Conservation (phyloP, 2,888 invertebrate genomes). For the Tuta absoluta region DNA sequence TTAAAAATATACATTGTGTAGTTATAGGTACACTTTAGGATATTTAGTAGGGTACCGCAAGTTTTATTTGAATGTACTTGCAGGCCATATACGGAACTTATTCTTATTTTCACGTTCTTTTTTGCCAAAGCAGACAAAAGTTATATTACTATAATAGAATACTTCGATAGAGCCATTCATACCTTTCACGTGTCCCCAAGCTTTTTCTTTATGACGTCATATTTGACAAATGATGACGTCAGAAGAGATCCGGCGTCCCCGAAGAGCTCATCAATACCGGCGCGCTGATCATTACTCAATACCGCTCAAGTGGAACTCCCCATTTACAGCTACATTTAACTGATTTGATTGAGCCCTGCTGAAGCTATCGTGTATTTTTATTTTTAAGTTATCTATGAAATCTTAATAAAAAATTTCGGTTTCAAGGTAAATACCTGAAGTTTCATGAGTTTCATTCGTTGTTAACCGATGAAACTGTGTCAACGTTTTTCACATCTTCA, state of each 20-base stretch:
- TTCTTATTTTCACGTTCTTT: slow-evolving; percentile 22
- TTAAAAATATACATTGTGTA: too few species aligned
- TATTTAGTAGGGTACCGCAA: too few species aligned
- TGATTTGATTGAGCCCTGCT: slow-evolving; percentile 74
- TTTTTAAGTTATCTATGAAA: not conserved
- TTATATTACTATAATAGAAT: not conserved
- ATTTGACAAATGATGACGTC: slow-evolving; percentile 76
- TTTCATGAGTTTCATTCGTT: too few species aligned
- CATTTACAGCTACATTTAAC: slow-evolving; percentile 79
- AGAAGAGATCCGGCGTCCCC: slow-evolving; percentile 59
- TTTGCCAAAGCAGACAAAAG: slow-evolving; percentile 27
- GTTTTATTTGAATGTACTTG: too few species aligned
- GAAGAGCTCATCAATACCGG: slow-evolving; percentile 70
- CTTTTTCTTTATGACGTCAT: slow-evolving; percentile 67
- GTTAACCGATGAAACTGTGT: too few species aligned
- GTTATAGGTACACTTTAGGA: too few species aligned
- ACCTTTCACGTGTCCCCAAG: slow-evolving; percentile 49
- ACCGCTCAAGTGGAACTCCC: slow-evolving; percentile 76
- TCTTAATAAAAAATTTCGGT: too few species aligned
- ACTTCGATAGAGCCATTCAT: slow-evolving; percentile 27
- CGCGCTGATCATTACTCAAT: slow-evolving; percentile 73
- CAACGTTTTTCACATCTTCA: too few species aligned
- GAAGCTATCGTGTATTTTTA: slow-evolving; percentile 59
- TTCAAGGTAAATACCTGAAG: too few species aligned
- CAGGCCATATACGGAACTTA: too few species aligned